Conservation (phyloP, 2,888 invertebrate species). For the Suillia variegata region DNA sequence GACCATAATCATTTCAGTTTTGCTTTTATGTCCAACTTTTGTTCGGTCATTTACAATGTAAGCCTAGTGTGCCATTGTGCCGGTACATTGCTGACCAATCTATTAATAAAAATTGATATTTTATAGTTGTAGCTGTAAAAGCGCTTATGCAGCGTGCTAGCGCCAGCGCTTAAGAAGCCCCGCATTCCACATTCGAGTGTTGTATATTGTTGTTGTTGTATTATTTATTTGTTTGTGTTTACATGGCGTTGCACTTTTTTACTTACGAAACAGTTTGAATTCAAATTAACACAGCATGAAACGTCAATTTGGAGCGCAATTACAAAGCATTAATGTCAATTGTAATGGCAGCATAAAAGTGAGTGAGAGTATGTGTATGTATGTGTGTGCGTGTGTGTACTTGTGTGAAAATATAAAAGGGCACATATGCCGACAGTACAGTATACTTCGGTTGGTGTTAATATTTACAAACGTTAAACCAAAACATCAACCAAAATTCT, state of each 20-base stretch:
- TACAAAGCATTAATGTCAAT: constrained; percentile 33
- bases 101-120: neutral
- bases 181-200: neutral
- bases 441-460: neutral
- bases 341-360: constrained; percentile 23
- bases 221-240: constrained; percentile 8
- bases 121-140: constrained; percentile 5
- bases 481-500: neutral
- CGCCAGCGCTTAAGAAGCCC: neutral
- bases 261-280: constrained; percentile 48
- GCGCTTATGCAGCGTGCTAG: neutral
- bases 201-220: neutral
- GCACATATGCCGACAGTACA: constrained; percentile 3
- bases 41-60: no score
- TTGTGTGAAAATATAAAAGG: constrained; percentile 50
- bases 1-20: no score
- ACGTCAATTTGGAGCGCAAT: constrained; percentile 52
- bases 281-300: constrained; percentile 47
- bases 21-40: no score
- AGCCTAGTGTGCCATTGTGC: no score
- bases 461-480: neutral
- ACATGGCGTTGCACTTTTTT: constrained; percentile 9
- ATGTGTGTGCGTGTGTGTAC: constrained; percentile 2
- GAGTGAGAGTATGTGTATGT: constrained; percentile 4
- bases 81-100: neutral